Evolutionary conservation across 2,888 invertebrate genomes (phyloP).

Genomic region (Leptogaster cylindrica): DNA sequence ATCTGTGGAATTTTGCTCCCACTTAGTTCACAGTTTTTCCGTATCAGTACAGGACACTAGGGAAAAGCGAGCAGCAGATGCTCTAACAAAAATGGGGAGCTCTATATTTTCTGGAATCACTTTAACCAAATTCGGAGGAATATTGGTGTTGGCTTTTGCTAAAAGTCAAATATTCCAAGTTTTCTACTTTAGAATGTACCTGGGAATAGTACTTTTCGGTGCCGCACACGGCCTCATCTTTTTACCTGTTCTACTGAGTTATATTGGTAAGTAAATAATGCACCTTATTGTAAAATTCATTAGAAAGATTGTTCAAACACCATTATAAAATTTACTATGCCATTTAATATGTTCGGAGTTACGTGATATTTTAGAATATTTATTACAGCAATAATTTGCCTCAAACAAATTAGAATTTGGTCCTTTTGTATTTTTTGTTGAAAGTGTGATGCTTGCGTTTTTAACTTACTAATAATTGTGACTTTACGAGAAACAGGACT

Average conservation of each 20-base stretch:
- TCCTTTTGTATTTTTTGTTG: no score
- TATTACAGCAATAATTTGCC: no score
- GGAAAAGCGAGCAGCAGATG: constrained; percentile 79
- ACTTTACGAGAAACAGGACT: no score
- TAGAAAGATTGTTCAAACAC: no score
- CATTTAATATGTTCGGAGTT: no score
- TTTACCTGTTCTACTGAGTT: constrained; percentile 95
- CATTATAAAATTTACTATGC: no score
- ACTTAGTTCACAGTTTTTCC: constrained; percentile 91
- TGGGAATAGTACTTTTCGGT: constrained; percentile 96
- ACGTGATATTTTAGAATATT: no score
- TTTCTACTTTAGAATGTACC: constrained; percentile 97
- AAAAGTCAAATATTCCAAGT: constrained; percentile 96
- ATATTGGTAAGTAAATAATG: constrained; percentile 74
- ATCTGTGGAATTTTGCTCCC: constrained; percentile 98
- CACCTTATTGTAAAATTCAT: no score
- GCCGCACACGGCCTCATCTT: constrained; percentile 97
- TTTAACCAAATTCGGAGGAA: constrained; percentile 96
- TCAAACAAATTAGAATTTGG: no score
- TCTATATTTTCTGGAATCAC: constrained; percentile 98
- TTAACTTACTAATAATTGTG: no score
- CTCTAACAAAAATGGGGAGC: constrained; percentile 89
- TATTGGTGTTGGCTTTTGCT: constrained; percentile 94
- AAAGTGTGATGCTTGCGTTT: no score
- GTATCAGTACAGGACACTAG: constrained; percentile 76